Evolutionary conservation across 1,140 invertebrate genomes (phyloP), one percentile per base, ranked within the genome.

Genomic region (Halyomorpha halys): DNA sequence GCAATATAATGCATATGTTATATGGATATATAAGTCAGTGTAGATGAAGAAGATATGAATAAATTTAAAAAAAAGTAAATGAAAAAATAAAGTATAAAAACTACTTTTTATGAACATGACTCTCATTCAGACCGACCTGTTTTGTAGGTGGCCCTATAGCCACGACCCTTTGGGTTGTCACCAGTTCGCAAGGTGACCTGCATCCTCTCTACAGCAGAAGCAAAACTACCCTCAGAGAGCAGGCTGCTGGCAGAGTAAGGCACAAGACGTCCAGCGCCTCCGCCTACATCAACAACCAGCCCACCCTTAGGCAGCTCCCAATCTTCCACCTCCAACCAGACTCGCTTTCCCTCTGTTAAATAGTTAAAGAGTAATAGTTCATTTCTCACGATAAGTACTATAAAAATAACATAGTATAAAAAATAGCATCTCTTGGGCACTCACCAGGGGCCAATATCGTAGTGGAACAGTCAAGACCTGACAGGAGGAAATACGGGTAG

Each of bases 401-500:
- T 39, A 13, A 39, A 11, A 39, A 39, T 39, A 39, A 1, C 47
- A 13, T 1, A 9, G 2, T 19, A 21, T 18, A 39, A 6, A 39
- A 1, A 5, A 13, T 1, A 9, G 2, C 6, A 21, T 18, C 47
- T 18, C 11, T 18, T 11, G 9, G 3, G 25, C 4, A 61, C 68
- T 67, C 68, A 76, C 76, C 72, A 18, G 84, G 82, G 18, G 85
- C 84, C 23, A 82, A 72, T 34, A 88, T 82, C 2, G 80, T 81
- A 34, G 82, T 80, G 11, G 80, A 78, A 70, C 86, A 89, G 69
- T 86, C 80, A n/a, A 87, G 70, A 64, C 79, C 76, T 0, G 82
- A 76, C 4, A 88, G 73, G 45, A 86, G 75, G 69, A 83, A 83
- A 63, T 82, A 70, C 0, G 86, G 86, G 73, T 83, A 87, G 72